Percentiles rank a stretch among this genome's conserved stretches.
phyloP scores from a whole-genome alignment of 2,888 invertebrate species.

The Augochlorella aurata region DNA sequence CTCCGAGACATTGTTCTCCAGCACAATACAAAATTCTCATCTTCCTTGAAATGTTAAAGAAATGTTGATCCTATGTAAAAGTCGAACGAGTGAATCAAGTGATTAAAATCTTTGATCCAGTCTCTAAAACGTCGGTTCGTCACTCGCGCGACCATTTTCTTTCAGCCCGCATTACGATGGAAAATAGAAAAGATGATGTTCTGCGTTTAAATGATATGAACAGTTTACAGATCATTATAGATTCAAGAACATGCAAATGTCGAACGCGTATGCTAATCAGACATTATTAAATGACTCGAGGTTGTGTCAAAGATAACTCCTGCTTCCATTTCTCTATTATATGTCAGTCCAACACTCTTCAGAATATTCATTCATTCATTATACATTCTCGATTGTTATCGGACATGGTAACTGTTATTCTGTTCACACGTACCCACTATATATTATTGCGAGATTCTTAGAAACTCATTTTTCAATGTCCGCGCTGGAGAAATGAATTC shows the following conservation, averaged over 20 bases:
- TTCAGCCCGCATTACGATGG: no score
- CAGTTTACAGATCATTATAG: no score
- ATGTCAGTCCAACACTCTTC: neutral
- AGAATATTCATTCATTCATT: neutral
- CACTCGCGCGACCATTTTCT: no score
- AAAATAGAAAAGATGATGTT: no score
- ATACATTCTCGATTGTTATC: neutral
- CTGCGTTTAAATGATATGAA: no score
- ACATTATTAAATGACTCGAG: neutral
- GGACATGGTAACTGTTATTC: neutral
- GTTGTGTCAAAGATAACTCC: neutral
- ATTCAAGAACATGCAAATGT: neutral
- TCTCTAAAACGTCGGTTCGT: no score
- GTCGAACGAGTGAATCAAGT: no score
- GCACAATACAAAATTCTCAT: no score
- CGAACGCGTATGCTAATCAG: neutral
- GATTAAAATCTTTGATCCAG: no score
- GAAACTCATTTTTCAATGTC: neutral
- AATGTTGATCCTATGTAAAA: no score
- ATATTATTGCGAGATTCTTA: neutral
- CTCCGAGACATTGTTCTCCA: no score
- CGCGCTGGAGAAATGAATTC: neutral
- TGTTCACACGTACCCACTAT: neutral
- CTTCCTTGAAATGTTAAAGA: no score
- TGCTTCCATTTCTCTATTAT: neutral